These are phyloP conservation scores for Formica aserva DNA, from an alignment of 2,888 invertebrate genomes.

Conservation along the genomic window DNA sequence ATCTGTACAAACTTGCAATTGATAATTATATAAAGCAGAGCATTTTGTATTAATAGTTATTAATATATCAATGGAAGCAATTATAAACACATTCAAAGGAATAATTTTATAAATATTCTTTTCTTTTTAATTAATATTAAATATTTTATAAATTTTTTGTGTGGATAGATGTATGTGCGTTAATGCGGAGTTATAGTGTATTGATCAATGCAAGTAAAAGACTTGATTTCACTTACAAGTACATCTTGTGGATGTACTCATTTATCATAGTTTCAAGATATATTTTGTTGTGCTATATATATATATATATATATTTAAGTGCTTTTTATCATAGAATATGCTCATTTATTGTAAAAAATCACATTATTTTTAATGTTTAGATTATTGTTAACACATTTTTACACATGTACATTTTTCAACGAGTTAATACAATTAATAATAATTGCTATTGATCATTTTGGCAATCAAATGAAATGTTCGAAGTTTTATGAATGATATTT, in stretches of 20 bases:
- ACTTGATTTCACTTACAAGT: neutral
- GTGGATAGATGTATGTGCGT: neutral
- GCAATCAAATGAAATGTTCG: neutral
- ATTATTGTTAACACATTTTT: neutral
- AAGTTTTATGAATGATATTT: neutral
- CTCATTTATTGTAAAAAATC: neutral
- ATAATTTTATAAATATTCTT: neutral
- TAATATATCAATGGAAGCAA: constrained; percentile 12
- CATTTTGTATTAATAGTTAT: constrained; percentile 21
- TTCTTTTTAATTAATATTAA: neutral
- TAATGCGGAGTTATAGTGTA: neutral
- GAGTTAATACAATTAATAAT: neutral
- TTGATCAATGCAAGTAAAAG: constrained; percentile 14
- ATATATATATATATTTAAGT: neutral
- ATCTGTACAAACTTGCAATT: neutral
- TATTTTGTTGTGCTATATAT: neutral
- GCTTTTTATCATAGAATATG: neutral
- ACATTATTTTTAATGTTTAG: neutral
- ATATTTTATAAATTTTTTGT: neutral
- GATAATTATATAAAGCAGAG: neutral
- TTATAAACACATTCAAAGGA: neutral
- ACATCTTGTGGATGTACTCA: neutral
- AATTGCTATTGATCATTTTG: neutral
- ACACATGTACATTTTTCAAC: neutral
- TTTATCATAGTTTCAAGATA: neutral